Evolutionary conservation across 2,797 vertebrate species (phyloP).

Genomic region (Eospalax fontanierii): DNA sequence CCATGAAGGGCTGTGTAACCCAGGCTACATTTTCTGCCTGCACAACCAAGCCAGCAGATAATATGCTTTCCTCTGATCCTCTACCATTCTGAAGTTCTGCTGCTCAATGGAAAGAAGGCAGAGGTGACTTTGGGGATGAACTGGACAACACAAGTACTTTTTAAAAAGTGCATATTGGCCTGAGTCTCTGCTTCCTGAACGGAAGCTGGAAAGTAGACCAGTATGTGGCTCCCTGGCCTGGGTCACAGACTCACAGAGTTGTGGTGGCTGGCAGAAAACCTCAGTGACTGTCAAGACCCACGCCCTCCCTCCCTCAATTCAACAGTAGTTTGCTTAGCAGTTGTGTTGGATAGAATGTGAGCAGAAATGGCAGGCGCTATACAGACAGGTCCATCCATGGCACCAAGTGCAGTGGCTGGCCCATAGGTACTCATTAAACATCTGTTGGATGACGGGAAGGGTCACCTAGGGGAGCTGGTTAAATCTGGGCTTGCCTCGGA

Average conservation of each 20-base stretch:
- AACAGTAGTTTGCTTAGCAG: neutral
- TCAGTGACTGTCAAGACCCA: neutral
- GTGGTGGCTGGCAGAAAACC: conserved; percentile 25
- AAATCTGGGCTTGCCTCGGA: neutral
- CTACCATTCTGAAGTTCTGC: neutral
- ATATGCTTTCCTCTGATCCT: too few species aligned
- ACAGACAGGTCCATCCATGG: neutral
- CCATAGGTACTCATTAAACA: neutral
- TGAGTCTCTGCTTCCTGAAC: conserved; percentile 20
- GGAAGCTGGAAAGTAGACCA: conserved; percentile 8
- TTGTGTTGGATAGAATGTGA: neutral
- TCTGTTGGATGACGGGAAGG: neutral
- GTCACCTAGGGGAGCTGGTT: neutral
- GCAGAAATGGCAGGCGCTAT: neutral
- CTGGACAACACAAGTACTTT: neutral
- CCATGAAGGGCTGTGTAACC: neutral
- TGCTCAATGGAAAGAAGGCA: neutral
- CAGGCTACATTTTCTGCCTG: neutral
- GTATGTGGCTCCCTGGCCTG: neutral
- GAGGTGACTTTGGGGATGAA: conserved; percentile 25
- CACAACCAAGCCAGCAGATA: neutral
- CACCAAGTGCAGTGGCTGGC: neutral
- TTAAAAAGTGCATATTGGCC: conserved; percentile 34
- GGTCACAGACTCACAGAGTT: conserved; percentile 1
- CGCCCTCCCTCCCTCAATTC: neutral